These are phyloP conservation scores for Potorous gilbertii DNA, from an alignment of 2,797 vertebrate genomes.

Conservation along the genomic window DNA sequence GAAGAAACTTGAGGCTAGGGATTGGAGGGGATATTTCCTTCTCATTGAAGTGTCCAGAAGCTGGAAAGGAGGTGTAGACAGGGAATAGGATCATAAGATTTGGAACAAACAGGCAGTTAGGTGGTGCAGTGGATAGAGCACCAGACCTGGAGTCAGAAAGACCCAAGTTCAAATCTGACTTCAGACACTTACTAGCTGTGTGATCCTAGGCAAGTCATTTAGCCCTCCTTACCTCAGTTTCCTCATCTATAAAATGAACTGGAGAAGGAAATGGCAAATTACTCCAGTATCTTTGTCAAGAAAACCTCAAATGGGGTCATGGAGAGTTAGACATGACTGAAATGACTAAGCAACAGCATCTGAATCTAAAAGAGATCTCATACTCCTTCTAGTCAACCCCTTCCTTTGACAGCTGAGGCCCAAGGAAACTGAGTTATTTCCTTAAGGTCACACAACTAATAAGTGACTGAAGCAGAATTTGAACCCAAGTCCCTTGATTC, in stretches of 20 bases:
- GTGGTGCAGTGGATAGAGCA: neutral
- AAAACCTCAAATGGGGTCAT: neutral
- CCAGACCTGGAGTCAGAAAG: neutral
- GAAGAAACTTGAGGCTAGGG: neutral
- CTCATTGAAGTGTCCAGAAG: neutral
- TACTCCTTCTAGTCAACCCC: neutral
- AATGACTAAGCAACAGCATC: neutral
- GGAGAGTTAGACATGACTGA: neutral
- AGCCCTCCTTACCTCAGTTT: neutral
- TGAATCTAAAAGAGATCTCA: neutral
- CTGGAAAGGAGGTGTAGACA: neutral
- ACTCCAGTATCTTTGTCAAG: neutral
- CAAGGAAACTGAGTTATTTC: neutral
- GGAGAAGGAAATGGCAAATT: neutral
- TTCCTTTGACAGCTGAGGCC: no score
- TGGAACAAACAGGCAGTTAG: neutral
- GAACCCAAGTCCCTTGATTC: neutral
- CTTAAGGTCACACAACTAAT: neutral
- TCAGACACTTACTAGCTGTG: neutral
- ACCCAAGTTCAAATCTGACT: neutral
- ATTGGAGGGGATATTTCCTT: neutral
- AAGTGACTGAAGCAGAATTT: neutral
- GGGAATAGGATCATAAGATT: neutral
- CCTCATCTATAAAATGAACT: neutral
- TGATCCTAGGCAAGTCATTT: neutral